Evolutionary conservation across 2,113 vertebrate genomes (phyloP), one percentile per base, ranked within the genome.

Genomic region (Brevimyrus niger): DNA sequence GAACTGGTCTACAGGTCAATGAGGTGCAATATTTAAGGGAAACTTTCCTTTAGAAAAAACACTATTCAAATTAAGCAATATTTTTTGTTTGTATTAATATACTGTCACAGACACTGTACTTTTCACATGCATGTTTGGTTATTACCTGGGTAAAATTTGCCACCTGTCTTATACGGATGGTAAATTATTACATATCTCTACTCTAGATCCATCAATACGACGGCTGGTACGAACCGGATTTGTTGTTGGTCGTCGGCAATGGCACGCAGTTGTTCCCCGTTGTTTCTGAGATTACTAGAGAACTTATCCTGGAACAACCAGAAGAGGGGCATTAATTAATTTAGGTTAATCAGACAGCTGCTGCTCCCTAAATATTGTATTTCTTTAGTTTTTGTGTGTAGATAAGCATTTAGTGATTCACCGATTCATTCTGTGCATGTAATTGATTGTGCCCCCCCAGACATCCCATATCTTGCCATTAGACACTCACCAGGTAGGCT

Each of bases 401-500:
- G 15, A 80, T 8, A 80, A 42, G 35, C 61, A 42, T 42, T 80
- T 17, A 38, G 73, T 17, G 31, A 80, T 80, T 42, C 35, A 42
- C 15, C 15, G 2, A 38, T 76, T 76, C 31, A 76, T 19, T 35
- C 15, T 38, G 69, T 76, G 27, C 1, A 2, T 38, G 31, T 76
- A 38, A 76, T 38, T 76, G 69, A 76, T 35, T 3, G 69, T 19
- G 9, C 69, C 69, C 31, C 4, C 27, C 11, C 69, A 19, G 50
- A 35, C 31, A 53, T 48, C 17, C 4, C 38, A 19, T 13, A 11
- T 46, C 23, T 85, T 3, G 0, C 7, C 19, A 13, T 13, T 15
- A 85, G 21, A 89, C 58, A 84, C 91, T 92, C 88, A 92, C 92
- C 27, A 92, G 89, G 42, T 91, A 91, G 17, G 92, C 91, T 0